A percentile compares a stretch with the other conserved stretches of the same genome.
Evolutionary conservation across 1,140 invertebrate genomes (phyloP).

Genomic region (Chionoecetes opilio): DNA sequence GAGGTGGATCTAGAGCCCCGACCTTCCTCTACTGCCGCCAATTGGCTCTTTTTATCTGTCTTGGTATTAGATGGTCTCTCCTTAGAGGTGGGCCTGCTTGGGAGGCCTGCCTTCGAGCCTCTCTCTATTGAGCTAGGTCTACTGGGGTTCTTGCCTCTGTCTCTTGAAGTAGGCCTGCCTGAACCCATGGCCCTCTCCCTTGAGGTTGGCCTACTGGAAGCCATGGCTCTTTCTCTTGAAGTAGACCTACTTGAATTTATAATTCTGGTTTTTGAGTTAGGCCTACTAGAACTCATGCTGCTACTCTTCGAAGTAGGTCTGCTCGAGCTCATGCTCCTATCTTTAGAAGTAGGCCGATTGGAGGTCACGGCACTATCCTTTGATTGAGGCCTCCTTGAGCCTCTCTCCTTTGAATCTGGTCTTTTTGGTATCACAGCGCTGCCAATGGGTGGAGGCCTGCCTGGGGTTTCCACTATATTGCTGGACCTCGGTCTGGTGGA

Average conservation of each 20-base stretch:
- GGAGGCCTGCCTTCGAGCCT: neutral
- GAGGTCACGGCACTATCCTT: neutral
- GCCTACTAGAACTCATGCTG: neutral
- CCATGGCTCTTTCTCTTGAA: neutral
- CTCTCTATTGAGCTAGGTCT: conserved; percentile 44
- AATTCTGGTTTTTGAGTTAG: conserved; percentile 5
- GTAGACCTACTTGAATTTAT: neutral
- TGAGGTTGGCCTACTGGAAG: neutral
- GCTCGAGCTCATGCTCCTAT: neutral
- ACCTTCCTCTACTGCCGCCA: conserved; percentile 46
- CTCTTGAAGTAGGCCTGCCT: neutral
- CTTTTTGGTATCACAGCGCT: neutral
- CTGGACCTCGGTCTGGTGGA: neutral
- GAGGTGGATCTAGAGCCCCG: neutral
- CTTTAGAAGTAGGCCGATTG: neutral
- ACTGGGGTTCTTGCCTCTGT: neutral
- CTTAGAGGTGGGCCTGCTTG: conserved; percentile 29
- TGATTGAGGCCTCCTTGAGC: neutral
- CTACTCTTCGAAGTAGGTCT: conserved; percentile 25
- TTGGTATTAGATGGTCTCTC: neutral
- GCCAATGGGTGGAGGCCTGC: conserved; percentile 14
- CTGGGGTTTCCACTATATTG: too few species aligned
- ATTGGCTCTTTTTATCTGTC: neutral
- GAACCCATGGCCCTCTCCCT: neutral
- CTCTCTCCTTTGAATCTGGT: neutral